These are phyloP conservation scores for Axinella damicornis DNA, from an alignment of 37 sponge, comb jelly and placozoan species.

Conservation along the genomic window DNA sequence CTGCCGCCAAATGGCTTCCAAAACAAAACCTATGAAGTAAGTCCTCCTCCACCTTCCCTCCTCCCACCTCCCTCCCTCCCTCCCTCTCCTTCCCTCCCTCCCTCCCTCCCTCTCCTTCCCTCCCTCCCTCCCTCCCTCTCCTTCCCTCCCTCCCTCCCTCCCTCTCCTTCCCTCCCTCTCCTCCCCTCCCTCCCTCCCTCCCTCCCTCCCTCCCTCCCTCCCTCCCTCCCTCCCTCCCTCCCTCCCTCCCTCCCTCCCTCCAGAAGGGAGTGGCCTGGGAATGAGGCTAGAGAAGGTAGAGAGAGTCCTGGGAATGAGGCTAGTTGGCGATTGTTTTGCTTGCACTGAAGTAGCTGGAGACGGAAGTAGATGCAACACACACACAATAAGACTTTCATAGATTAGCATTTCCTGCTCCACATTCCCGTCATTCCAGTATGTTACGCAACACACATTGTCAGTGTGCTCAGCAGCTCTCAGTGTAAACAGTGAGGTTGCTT, in stretches of 20 bases:
- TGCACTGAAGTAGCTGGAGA: no score
- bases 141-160: conserved; percentile 5
- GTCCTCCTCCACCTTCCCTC: background rate
- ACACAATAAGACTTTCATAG: no score
- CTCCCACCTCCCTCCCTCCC: background rate
- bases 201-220: background rate
- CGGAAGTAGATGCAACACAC: no score
- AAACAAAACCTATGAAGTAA: background rate
- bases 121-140: background rate
- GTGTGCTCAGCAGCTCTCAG: no score
- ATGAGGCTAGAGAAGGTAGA: no score
- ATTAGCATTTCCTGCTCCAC: no score
- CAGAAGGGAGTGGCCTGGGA: no score
- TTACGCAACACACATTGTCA: no score
- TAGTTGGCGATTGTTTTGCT: no score
- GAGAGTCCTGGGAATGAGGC: no score
- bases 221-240: background rate
- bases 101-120: background rate
- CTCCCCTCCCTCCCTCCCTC: background rate
- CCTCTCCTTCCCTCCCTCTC: background rate
- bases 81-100: background rate
- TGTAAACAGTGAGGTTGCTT: no score
- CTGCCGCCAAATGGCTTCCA: background rate
- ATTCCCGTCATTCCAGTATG: no score
- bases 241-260: background rate